Conservation (phyloP, 2,888 invertebrate genomes). For the Reticulitermes lucifugus region DNA sequence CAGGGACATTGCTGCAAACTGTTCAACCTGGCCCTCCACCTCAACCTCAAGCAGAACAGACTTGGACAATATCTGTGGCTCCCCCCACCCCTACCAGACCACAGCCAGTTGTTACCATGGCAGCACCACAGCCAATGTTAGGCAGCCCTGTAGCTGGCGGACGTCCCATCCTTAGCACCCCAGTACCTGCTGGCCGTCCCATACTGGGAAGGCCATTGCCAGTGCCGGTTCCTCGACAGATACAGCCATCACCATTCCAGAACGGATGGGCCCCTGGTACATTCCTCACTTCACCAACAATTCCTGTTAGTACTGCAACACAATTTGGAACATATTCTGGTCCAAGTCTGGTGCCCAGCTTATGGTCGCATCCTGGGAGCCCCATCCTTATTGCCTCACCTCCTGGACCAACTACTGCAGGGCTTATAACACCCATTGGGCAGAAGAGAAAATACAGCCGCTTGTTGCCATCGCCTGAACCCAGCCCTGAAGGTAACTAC, state of each 20-base stretch:
- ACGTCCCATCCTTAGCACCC: constrained; percentile 56
- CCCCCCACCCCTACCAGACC: constrained; percentile 40
- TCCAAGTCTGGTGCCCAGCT: constrained; percentile 52
- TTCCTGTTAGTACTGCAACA: constrained; percentile 53
- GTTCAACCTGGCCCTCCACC: constrained; percentile 39
- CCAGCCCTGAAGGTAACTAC: constrained; percentile 65
- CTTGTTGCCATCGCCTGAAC: constrained; percentile 65
- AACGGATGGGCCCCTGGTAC: constrained; percentile 51
- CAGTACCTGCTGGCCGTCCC: constrained; percentile 46
- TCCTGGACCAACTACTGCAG: constrained; percentile 44
- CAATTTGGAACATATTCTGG: constrained; percentile 51
- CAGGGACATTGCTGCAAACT: constrained; percentile 50
- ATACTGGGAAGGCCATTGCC: constrained; percentile 54
- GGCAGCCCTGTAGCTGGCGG: constrained; percentile 55
- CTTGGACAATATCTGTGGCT: constrained; percentile 41
- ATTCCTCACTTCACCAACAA: constrained; percentile 50
- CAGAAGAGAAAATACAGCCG: constrained; percentile 62
- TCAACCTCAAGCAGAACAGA: constrained; percentile 38
- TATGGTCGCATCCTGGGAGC: constrained; percentile 55
- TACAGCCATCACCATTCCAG: constrained; percentile 47
- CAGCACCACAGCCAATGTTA: constrained; percentile 56
- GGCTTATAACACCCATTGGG: constrained; percentile 59
- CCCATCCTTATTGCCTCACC: constrained; percentile 54
- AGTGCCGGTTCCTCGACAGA: constrained; percentile 49
- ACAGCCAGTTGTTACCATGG: constrained; percentile 52